These are phyloP conservation scores for Lepidothrix coronata DNA, from an alignment of 2,113 vertebrate species.

Conservation along the genomic window DNA sequence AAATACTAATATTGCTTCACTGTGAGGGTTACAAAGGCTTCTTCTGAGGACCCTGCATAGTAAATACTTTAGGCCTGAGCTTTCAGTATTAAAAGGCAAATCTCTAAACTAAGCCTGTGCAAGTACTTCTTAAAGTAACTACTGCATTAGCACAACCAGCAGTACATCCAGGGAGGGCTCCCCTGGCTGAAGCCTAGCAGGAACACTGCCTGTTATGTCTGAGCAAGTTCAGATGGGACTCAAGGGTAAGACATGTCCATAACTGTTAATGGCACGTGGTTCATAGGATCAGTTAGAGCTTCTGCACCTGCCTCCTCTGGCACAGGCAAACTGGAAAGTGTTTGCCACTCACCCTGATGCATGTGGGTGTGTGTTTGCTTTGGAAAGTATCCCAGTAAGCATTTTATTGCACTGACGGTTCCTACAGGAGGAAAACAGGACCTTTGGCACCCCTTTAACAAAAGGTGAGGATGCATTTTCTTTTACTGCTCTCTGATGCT, in stretches of 20 bases:
- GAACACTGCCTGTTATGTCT: accelerated
- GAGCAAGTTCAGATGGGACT: accelerated
- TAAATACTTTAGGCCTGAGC: not conserved
- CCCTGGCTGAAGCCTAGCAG: not conserved
- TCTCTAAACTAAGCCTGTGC: not conserved
- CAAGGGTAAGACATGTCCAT: accelerated
- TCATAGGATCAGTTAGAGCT: not conserved
- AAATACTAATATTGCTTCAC: not conserved
- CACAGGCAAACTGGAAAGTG: not conserved
- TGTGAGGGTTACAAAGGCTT: not conserved
- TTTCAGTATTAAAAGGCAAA: not conserved
- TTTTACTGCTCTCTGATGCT: not conserved
- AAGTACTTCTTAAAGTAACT: not conserved
- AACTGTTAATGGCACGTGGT: not conserved
- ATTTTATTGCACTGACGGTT: not conserved
- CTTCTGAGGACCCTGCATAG: not conserved
- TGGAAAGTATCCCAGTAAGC: not conserved
- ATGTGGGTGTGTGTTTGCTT: not conserved
- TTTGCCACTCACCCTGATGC: not conserved
- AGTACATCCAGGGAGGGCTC: accelerated
- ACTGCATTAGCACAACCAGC: accelerated
- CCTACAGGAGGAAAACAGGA: not conserved
- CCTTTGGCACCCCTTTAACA: not conserved
- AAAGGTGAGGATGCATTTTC: not conserved
- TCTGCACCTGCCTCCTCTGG: not conserved